A percentile compares a stretch with the other conserved stretches of the same genome.
Evolutionary conservation across 2,888 invertebrate species (phyloP).

Genomic region (Alviniconcha strummeri): DNA sequence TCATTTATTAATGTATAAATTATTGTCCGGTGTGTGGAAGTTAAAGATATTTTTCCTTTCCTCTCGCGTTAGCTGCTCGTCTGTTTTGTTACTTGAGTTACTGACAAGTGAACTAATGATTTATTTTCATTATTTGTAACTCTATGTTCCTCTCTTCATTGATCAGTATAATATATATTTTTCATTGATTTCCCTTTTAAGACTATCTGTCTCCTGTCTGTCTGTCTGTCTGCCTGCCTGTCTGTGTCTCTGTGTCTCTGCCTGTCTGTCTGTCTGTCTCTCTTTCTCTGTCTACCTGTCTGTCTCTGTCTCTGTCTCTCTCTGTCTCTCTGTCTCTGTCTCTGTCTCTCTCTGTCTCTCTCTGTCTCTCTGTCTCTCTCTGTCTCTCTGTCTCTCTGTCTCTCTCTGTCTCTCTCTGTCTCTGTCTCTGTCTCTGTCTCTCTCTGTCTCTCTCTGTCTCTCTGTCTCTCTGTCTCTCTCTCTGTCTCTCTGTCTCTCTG

Average conservation of each 20-base stretch:
- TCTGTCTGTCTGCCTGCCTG: background rate
- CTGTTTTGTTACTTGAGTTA: too few species aligned
- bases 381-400: background rate
- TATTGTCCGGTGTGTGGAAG: too few species aligned
- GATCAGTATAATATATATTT: too few species aligned
- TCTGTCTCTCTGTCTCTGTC: background rate
- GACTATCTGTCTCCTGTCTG: too few species aligned
- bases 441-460: background rate
- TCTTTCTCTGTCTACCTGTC: background rate
- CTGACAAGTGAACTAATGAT: too few species aligned
- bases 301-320: background rate
- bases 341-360: background rate
- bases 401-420: background rate
- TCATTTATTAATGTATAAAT: too few species aligned
- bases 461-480: slow-evolving; percentile 1
- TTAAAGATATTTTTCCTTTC: too few species aligned
- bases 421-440: background rate
- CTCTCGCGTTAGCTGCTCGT: too few species aligned
- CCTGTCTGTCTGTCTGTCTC: background rate
- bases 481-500: background rate
- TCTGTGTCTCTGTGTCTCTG: background rate
- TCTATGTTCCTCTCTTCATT: too few species aligned
- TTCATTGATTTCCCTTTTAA: too few species aligned
- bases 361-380: slow-evolving; percentile 4
- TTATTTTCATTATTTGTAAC: too few species aligned